Evolutionary conservation across 2,797 vertebrate genomes (phyloP).

Genomic region (Thamnophis elegans): DNA sequence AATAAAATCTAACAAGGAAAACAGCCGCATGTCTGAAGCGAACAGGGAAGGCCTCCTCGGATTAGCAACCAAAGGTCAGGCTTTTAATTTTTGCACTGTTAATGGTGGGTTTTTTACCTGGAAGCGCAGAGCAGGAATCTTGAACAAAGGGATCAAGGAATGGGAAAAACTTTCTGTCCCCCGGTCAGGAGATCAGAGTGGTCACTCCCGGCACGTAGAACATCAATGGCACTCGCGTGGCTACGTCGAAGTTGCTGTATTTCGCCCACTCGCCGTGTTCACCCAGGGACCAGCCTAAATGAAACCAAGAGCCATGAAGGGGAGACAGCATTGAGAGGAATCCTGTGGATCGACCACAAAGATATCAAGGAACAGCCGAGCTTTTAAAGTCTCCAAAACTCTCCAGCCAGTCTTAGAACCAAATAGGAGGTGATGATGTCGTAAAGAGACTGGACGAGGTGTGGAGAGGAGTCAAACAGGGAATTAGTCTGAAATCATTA

Average conservation of each 20-base stretch:
- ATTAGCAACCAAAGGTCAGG: neutral
- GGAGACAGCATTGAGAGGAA: neutral
- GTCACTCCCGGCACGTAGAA: constrained; percentile 85
- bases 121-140: constrained; percentile 34
- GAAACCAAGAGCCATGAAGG: constrained; percentile 24
- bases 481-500: neutral
- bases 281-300: constrained; percentile 94
- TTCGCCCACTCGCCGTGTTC: constrained; percentile 98
- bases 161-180: constrained; percentile 77
- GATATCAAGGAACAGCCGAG: neutral
- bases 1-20: neutral
- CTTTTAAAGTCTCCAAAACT: neutral
- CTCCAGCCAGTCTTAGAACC: neutral
- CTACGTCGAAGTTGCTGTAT: constrained; percentile 94
- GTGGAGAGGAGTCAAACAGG: neutral
- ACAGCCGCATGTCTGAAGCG: neutral
- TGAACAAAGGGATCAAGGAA: constrained; percentile 78
- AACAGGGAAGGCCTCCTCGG: no score
- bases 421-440: neutral
- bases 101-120: constrained; percentile 63
- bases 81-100: neutral
- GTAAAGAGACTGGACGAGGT: neutral
- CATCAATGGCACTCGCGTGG: constrained; percentile 86
- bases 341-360: neutral
- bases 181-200: neutral